Base-by-base conservation (phyloP, 2,888 invertebrate genomes). In the Drosophila glabriapex region DNA sequence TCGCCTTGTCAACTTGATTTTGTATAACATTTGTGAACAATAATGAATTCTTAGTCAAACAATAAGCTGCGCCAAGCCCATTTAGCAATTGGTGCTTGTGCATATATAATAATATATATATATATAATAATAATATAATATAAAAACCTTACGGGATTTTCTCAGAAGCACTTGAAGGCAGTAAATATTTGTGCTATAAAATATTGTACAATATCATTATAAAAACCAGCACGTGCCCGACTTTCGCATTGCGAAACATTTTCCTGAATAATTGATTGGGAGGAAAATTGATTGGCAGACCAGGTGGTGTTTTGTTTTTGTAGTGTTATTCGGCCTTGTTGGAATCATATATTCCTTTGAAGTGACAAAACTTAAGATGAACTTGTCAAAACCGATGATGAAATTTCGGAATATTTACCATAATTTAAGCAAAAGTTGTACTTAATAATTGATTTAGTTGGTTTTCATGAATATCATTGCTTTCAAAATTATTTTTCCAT, bases 281-380 rank as follows among this genome's bases (percentile, higher is more conserved):
- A 4, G 50, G n/a, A n/a, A 31, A n/a, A 14, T 39, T 25, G 28
- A 39, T 41, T 14, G 37, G 22, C 31, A 39, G 19, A n/a, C 0
- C 35, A n/a, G 29, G n/a, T 6, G 52, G n/a, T 35, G 28, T 10
- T 16, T 16, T 14, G 19, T 16, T 29, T 6, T 22, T 6, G 10
- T 28, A 14, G 28, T 61, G 19, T 14, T n/a, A 46, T 55, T 19
- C 0, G 12, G 12, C 37, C 10, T 22, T 37, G n/a, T 4, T 37
- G 16, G 28, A 61, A 3, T 25, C 16, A 61, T 29, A 29, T 16
- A 16, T 58, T 41, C 9, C n/a, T 67, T 63, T 67, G 62, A 63
- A 63, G 67, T 52, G 16, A 41, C 19, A 49, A 49, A 65, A 73
- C n/a, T 50, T 43, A 25, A 19, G 12, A n/a, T 14, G 37, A 60